Percentiles rank a stretch among this genome's conserved stretches.
phyloP scores from a whole-genome alignment of 2,797 vertebrate species.

The Pangasius mekongensis region DNA sequence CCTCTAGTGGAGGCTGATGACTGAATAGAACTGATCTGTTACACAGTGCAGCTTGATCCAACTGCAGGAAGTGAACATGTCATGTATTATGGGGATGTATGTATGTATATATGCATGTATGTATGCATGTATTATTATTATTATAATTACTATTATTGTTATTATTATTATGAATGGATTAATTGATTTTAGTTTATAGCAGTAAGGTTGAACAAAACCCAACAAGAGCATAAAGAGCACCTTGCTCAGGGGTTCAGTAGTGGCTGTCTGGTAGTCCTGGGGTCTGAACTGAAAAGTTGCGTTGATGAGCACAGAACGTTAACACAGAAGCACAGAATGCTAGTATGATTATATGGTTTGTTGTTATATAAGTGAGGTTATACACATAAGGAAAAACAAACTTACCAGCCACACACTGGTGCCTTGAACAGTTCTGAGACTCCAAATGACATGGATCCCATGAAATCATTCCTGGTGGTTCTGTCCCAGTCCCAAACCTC shows the following conservation, averaged over 20 bases:
- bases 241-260: not conserved
- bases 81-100: not conserved
- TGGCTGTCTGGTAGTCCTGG: not conserved
- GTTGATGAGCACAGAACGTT: too few species aligned
- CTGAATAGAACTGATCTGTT: not conserved
- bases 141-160: too few species aligned
- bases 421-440: constrained; percentile 97
- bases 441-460: constrained; percentile 98
- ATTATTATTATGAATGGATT: too few species aligned
- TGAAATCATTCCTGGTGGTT: constrained; percentile 96
- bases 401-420: constrained; percentile 89
- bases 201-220: not conserved
- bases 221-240: not conserved
- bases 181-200: too few species aligned
- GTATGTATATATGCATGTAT: too few species aligned
- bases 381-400: constrained; percentile 6
- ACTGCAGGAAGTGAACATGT: not conserved
- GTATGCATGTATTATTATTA: too few species aligned
- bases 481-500: constrained; percentile 98
- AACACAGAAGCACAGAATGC: too few species aligned
- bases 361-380: not conserved
- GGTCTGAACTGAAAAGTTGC: not conserved
- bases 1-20: not conserved
- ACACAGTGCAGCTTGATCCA: not conserved
- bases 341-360: not conserved